A percentile compares a stretch with the other conserved stretches of the same genome.
Evolutionary conservation across 2,888 invertebrate genomes (phyloP).

Genomic region (Capitulum mitella): DNA sequence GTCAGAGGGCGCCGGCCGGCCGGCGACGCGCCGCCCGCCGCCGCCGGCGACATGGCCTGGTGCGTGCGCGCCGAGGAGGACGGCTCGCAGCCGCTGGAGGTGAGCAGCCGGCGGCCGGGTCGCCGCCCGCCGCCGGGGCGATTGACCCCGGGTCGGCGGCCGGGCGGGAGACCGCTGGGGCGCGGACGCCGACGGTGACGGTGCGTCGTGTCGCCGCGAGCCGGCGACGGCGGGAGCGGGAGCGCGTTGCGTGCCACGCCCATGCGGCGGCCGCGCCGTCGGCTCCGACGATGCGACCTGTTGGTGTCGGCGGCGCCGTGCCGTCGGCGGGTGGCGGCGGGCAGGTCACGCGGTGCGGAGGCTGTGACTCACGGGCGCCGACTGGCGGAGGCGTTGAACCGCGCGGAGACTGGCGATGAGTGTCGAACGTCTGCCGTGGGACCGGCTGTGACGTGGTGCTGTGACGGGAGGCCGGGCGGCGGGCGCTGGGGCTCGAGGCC

Average conservation of each 20-base stretch:
- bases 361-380: too few relatives aligned
- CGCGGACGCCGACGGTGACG: neutral
- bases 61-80: neutral
- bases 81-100: neutral
- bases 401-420: too few relatives aligned
- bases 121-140: neutral
- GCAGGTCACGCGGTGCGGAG: too few relatives aligned
- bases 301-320: too few relatives aligned
- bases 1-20: neutral
- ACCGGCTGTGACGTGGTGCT: neutral
- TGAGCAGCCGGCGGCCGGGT: neutral
- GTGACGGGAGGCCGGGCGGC: neutral
- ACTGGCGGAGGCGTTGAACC: too few relatives aligned
- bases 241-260: neutral
- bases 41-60: constrained; percentile 11
- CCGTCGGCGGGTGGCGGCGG: too few relatives aligned
- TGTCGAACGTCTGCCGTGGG: neutral
- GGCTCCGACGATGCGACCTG: too few relatives aligned
- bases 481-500: too few relatives aligned
- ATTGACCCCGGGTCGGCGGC: neutral
- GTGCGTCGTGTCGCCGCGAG: neutral
- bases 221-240: neutral
- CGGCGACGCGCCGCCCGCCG: constrained; percentile 14
- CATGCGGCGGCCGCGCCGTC: too few relatives aligned
- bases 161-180: neutral